phyloP scores from a whole-genome alignment of 92 coral and sea anemone species.

The Pocillopora meandrina region DNA sequence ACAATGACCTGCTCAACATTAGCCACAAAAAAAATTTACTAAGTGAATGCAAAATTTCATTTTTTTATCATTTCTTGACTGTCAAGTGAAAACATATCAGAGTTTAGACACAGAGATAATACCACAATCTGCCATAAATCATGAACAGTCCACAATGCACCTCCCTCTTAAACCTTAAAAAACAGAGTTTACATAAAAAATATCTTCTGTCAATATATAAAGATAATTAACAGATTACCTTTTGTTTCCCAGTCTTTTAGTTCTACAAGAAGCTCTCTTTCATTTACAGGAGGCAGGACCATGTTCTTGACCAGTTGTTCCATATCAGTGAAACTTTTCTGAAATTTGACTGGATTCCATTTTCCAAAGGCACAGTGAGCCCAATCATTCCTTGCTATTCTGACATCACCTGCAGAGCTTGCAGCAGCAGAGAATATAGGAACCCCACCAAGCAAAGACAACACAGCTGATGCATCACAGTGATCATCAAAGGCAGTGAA shows the following conservation, averaged over 20 bases:
- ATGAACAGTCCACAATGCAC: background rate
- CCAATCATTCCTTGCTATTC: slow-evolving; percentile 54
- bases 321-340: slow-evolving; percentile 34
- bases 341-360: slow-evolving; percentile 43
- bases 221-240: slow-evolving; percentile 15
- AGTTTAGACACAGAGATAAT: too few relatives aligned
- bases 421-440: slow-evolving; percentile 48
- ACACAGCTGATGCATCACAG: slow-evolving; percentile 62
- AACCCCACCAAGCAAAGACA: slow-evolving; percentile 42
- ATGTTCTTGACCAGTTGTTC: slow-evolving; percentile 25
- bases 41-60: too few relatives aligned
- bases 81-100: too few relatives aligned
- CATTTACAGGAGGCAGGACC: slow-evolving; percentile 19
- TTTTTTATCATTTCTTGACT: too few relatives aligned
- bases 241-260: slow-evolving; percentile 44
- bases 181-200: background rate
- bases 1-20: too few relatives aligned
- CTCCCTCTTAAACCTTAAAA: background rate
- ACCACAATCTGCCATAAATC: too few relatives aligned
- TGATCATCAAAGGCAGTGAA: slow-evolving; percentile 54
- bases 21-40: too few relatives aligned
- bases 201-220: background rate
- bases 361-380: slow-evolving; percentile 53
- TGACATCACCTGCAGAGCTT: slow-evolving; percentile 48
- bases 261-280: background rate